These are phyloP conservation scores for Masnerella sp. DNA, from an alignment of 2,888 invertebrate genomes.

Conservation along the genomic window DNA sequence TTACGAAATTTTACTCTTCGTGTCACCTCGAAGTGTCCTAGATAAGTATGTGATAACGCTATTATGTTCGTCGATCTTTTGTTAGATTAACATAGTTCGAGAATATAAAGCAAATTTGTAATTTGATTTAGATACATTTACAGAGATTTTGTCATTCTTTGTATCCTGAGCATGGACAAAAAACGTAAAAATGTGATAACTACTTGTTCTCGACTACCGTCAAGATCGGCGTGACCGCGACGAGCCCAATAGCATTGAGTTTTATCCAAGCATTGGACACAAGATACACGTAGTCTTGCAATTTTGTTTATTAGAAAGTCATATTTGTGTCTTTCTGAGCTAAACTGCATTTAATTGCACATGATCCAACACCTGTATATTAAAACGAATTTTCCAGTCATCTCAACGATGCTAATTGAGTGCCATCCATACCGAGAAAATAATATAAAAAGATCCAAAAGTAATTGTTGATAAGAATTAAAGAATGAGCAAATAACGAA, in stretches of 20 bases:
- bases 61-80: constrained; percentile 30
- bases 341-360: constrained; percentile 29
- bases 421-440: constrained; percentile 64
- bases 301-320: no score
- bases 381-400: constrained; percentile 31
- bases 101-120: background rate
- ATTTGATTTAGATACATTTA: background rate
- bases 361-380: constrained; percentile 28
- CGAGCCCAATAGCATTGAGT: constrained; percentile 32
- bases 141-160: no score
- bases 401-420: constrained; percentile 43
- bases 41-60: constrained; percentile 31
- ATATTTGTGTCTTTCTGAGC: constrained; percentile 40
- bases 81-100: background rate
- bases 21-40: constrained; percentile 27
- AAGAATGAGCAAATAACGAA: no score
- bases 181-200: constrained; percentile 31
- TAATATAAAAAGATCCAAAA: constrained; percentile 16
- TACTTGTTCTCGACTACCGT: constrained; percentile 19
- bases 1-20: background rate
- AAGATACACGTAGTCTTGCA: constrained; percentile 35
- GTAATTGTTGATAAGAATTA: no score
- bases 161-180: constrained; percentile 14
- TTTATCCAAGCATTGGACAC: constrained; percentile 45
- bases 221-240: constrained; percentile 32